A percentile compares a stretch with the other conserved stretches of the same genome.
Conservation (phyloP, 1,140 invertebrate species). For the Lepidotrigona ventralis region DNA sequence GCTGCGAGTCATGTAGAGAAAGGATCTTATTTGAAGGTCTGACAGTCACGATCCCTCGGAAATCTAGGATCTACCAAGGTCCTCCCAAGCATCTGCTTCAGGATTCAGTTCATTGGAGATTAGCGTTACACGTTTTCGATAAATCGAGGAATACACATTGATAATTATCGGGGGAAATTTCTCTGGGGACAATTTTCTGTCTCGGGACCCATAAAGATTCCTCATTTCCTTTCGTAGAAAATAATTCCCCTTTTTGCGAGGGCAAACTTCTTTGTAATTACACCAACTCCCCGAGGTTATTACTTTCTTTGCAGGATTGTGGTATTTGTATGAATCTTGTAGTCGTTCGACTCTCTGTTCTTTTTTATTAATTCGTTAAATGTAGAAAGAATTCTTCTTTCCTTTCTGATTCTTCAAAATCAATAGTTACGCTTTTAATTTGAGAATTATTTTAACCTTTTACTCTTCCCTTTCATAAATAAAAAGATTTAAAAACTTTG, state of each 20-base stretch:
- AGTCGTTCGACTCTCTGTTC: not conserved
- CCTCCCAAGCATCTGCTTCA: not conserved
- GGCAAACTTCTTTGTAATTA: not conserved
- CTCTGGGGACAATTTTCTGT: too few relatives aligned
- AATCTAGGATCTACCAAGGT: not conserved
- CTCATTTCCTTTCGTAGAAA: not conserved
- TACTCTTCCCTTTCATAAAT: too few relatives aligned
- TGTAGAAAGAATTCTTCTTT: not conserved
- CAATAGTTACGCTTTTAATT: not conserved
- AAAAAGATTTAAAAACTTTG: too few relatives aligned
- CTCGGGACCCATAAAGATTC: too few relatives aligned
- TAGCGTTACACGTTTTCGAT: not conserved
- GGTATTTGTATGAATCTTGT: not conserved
- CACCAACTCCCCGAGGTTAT: not conserved
- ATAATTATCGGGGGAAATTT: not conserved
- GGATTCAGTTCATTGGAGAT: constrained; percentile 3
- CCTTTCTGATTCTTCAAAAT: not conserved
- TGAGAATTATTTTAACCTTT: too few relatives aligned
- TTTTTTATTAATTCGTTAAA: too few relatives aligned
- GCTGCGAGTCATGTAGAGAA: not conserved
- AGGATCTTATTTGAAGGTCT: constrained; percentile 18
- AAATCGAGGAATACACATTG: not conserved
- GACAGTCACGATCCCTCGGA: constrained; percentile 22
- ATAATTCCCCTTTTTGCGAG: not conserved
- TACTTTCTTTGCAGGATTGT: not conserved